Base-by-base conservation (phyloP, 2,797 vertebrate species). In the Pseudotriccus pelzelni region DNA sequence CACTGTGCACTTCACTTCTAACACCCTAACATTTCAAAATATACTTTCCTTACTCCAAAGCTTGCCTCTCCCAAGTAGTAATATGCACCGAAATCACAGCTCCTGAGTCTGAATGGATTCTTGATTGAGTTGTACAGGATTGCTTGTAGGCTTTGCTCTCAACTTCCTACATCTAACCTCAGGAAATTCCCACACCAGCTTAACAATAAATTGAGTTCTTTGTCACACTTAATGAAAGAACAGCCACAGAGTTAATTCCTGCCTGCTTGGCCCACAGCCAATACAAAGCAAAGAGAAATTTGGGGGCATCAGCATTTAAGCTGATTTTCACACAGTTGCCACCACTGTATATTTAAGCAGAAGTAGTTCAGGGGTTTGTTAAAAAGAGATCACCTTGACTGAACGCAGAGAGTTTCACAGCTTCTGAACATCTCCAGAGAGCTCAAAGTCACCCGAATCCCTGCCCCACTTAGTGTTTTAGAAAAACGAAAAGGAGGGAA, bases 111-210 rank as follows among this genome's bases (percentile, higher is more conserved):
- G 44, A 93, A 76, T 44, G 55, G 84, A 80, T 89, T 74, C 79
- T 36, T 80, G 39, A 67, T 52, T 70, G 68, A 94, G 89, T 72
- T 83, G 73, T 24, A 90, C 43, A 46, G 83, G 75, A 83, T 39
- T 59, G 66, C 87, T 89, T 36, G 66, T 66, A 70, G 91, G 73
- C 60, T 96, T 89, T 80, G 72, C 87, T 92, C 92, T 85, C 78
- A 82, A 93, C 81, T 90, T 91, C 58, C 89, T 50, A 83, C 84
- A 66, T 23, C 49, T 85, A 87, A 93, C 93, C 81, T 70, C 75
- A 50, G 62, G 84, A 96, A 96, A 97, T 92, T 94, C 96, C 87
- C 94, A 92, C 46, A 85, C 64, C 64, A 47, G 78, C 58, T 93
- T 85, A 96, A 83, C 75, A 69, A 87, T 72, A 89, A 95, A 95